Conservation (phyloP, 2,113 vertebrate species). For the Sturnira hondurensis region DNA sequence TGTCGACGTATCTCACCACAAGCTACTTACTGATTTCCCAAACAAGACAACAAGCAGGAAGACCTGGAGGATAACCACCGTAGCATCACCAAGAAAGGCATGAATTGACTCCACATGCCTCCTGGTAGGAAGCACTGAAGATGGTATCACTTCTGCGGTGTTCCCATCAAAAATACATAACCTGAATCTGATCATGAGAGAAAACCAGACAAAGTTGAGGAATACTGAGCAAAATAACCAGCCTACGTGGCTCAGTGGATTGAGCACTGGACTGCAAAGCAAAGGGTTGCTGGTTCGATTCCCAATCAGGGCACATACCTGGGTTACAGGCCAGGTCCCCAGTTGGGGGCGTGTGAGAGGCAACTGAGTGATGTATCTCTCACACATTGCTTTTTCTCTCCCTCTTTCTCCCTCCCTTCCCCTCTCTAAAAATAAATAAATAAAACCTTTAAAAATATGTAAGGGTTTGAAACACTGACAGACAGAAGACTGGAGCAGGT, state of each 20-base stretch:
- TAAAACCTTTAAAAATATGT: too few relatives aligned
- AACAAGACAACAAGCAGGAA: background rate
- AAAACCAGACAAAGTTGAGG: background rate
- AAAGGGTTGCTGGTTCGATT: too few relatives aligned
- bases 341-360: too few relatives aligned
- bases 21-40: conserved; percentile 28
- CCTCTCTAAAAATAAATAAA: too few relatives aligned
- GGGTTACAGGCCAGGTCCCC: too few relatives aligned
- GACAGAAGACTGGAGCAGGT: background rate
- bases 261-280: too few relatives aligned
- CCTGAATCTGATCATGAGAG: background rate
- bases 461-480: background rate
- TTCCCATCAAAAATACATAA: background rate
- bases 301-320: too few relatives aligned
- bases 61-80: background rate
- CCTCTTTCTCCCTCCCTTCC: too few relatives aligned
- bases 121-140: background rate
- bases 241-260: background rate
- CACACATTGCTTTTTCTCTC: too few relatives aligned
- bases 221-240: background rate
- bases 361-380: too few relatives aligned
- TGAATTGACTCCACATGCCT: background rate
- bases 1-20: background rate
- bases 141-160: background rate
- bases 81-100: background rate